Conservation (phyloP, 2,113 vertebrate species). For the Pachycephala philippinensis region DNA sequence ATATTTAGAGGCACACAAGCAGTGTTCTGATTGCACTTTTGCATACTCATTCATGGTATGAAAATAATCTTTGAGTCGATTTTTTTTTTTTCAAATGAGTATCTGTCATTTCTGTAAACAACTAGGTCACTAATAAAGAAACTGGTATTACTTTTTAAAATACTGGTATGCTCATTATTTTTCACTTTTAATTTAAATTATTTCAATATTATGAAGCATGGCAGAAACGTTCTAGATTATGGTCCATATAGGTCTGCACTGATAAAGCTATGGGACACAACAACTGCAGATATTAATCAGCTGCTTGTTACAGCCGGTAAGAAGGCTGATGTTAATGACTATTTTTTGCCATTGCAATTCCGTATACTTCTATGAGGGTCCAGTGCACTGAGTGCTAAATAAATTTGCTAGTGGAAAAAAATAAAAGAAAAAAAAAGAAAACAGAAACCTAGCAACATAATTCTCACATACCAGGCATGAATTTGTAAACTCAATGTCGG, state of each 20-base stretch:
- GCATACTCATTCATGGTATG: not conserved
- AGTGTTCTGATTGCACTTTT: not conserved
- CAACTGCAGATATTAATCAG: not conserved
- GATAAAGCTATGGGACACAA: not conserved
- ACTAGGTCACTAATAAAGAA: not conserved
- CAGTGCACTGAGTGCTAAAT: not conserved
- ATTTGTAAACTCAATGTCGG: not conserved
- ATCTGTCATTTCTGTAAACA: not conserved
- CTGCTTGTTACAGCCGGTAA: not conserved
- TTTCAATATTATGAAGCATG: not conserved
- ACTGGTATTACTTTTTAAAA: not conserved
- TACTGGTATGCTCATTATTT: not conserved
- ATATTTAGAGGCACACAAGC: not conserved
- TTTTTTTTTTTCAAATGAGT: not conserved
- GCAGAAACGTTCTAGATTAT: not conserved
- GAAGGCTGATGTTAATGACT: not conserved
- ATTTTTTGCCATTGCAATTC: not conserved
- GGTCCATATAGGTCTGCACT: not conserved
- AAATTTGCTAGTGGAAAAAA: not conserved
- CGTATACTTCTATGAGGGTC: not conserved
- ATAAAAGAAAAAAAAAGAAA: not conserved
- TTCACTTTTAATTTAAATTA: not conserved
- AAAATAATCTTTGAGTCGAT: not conserved
- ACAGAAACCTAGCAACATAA: not conserved
- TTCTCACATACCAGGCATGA: not conserved